phyloP scores from a whole-genome alignment of 2,888 invertebrate species.

The Ennomos quercinarius region DNA sequence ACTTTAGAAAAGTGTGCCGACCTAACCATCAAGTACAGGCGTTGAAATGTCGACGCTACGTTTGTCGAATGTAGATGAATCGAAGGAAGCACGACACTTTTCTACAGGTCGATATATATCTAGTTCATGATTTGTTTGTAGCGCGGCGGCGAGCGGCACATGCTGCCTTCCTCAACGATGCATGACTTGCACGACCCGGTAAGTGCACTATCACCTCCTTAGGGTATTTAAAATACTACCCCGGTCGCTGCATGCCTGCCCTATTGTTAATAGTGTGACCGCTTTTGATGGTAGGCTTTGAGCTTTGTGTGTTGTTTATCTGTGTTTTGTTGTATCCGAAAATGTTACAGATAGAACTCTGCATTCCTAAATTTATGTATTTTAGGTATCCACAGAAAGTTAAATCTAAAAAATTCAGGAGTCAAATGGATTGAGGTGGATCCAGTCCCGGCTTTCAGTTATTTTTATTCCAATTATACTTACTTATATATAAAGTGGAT shows the following conservation, averaged over 20 bases:
- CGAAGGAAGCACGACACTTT: conserved; percentile 21
- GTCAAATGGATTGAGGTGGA: conserved; percentile 2
- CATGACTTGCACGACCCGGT: conserved; percentile 86
- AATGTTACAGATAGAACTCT: conserved; percentile 21
- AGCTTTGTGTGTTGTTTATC: conserved; percentile 50
- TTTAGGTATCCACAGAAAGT: neutral
- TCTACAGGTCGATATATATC: conserved; percentile 49
- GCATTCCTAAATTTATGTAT: conserved; percentile 7
- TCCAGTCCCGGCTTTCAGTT: conserved; percentile 9
- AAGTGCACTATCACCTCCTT: conserved; percentile 68
- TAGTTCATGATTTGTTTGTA: conserved; percentile 74
- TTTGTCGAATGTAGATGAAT: conserved; percentile 14
- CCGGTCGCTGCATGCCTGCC: conserved; percentile 50
- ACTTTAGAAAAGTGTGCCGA: conserved; percentile 34
- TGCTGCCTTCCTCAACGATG: conserved; percentile 85
- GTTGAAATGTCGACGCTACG: conserved; percentile 10
- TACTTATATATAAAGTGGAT: neutral
- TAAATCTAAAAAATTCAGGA: conserved; percentile 11
- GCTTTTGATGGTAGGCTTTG: conserved; percentile 64
- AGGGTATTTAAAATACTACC: conserved; percentile 11
- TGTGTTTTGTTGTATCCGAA: conserved; percentile 33
- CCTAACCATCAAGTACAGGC: conserved; percentile 1
- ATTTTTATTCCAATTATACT: neutral
- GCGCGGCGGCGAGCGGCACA: conserved; percentile 82
- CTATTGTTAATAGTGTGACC: conserved; percentile 60